phyloP scores from a whole-genome alignment of 2,113 vertebrate genomes.

The Sebastes fasciatus region DNA sequence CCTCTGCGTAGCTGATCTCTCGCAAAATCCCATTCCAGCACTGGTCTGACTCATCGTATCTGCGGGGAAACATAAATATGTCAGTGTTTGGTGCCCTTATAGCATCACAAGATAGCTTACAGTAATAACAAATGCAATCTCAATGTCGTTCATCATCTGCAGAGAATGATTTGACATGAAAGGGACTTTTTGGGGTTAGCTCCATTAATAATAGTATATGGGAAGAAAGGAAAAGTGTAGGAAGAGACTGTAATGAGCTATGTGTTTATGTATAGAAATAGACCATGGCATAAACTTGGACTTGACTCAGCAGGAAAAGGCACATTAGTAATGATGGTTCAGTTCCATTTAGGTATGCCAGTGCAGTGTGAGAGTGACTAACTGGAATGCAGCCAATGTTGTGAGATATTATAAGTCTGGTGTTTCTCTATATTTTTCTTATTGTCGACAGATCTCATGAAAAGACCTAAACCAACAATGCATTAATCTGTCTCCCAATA shows the following conservation, averaged over 20 bases:
- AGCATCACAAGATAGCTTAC: background rate
- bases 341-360: background rate
- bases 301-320: background rate
- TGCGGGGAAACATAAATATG: conserved; percentile 48
- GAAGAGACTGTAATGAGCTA: background rate
- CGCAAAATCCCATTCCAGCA: conserved; percentile 94
- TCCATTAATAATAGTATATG: background rate
- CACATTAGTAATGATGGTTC: background rate
- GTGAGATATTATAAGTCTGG: background rate
- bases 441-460: background rate
- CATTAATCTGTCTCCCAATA: background rate
- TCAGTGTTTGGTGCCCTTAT: background rate
- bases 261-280: background rate
- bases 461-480: no score
- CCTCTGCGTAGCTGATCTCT: conserved; percentile 91
- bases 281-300: background rate
- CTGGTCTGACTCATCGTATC: conserved; percentile 87
- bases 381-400: background rate
- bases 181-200: background rate
- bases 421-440: background rate
- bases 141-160: background rate
- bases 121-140: background rate
- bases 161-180: background rate
- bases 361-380: background rate
- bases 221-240: background rate